phyloP scores from a whole-genome alignment of 2,113 vertebrate species.

The Lota lota region DNA sequence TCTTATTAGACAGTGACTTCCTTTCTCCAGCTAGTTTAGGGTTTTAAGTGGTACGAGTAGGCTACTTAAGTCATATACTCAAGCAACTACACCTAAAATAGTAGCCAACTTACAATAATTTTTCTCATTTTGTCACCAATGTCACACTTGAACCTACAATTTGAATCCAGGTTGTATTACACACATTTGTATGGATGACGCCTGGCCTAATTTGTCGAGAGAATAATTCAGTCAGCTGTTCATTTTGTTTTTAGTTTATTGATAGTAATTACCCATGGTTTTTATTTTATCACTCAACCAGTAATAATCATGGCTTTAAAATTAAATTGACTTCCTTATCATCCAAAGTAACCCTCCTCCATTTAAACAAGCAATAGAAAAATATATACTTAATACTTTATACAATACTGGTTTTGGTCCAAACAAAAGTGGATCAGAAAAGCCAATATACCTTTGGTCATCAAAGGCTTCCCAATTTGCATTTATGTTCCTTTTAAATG shows the following conservation, averaged over 20 bases:
- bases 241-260: conserved; percentile 83
- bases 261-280: conserved; percentile 99
- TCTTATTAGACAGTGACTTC: too few relatives aligned
- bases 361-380: conserved; percentile 99
- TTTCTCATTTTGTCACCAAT: too few relatives aligned
- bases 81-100: too few relatives aligned
- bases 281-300: conserved; percentile 98
- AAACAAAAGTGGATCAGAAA: conserved; percentile 99
- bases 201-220: too few relatives aligned
- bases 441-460: conserved; percentile 97
- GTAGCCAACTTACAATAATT: too few relatives aligned
- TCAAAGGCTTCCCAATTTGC: conserved; percentile 99
- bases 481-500: conserved; percentile 98
- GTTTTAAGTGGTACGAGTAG: too few relatives aligned
- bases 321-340: conserved; percentile 99
- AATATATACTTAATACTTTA: conserved; percentile 99
- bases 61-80: too few relatives aligned
- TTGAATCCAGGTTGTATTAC: too few relatives aligned
- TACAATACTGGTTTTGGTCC: conserved; percentile 99
- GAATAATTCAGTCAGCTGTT: too few relatives aligned
- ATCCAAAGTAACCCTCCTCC: conserved; percentile 99
- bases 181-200: too few relatives aligned
- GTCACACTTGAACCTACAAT: too few relatives aligned
- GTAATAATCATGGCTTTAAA: conserved; percentile 99
- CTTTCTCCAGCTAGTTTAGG: too few relatives aligned